Evolutionary conservation across 2,113 vertebrate genomes (phyloP).

Genomic region (Cygnus atratus): DNA sequence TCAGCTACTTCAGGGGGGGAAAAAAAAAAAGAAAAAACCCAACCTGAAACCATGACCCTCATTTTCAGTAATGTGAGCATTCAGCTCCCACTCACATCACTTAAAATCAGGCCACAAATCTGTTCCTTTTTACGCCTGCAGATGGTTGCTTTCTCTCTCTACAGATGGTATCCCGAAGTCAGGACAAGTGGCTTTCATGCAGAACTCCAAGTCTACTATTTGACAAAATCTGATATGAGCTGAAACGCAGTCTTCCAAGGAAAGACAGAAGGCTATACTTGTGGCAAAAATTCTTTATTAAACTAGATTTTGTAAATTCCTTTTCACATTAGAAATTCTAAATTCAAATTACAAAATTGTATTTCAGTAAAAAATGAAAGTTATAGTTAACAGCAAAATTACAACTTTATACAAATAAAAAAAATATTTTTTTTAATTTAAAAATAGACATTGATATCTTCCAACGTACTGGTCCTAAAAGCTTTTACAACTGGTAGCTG

Average conservation of each 20-base stretch:
- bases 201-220: neutral
- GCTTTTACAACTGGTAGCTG: conserved; percentile 42
- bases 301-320: conserved; percentile 71
- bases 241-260: neutral
- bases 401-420: conserved; percentile 76
- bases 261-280: conserved; percentile 56
- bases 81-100: neutral
- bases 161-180: conserved; percentile 43
- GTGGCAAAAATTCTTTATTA: conserved; percentile 77
- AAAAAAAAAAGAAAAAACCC: neutral
- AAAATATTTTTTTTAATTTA: conserved; percentile 24
- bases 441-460: conserved; percentile 50
- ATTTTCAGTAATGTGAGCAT: conserved; percentile 27
- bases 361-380: conserved; percentile 76
- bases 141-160: conserved; percentile 39
- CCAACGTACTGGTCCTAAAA: conserved; percentile 45
- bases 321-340: conserved; percentile 74
- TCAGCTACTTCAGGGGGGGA: neutral
- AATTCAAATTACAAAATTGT: conserved; percentile 76
- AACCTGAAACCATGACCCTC: neutral
- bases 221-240: neutral
- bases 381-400: conserved; percentile 75
- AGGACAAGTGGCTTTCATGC: conserved; percentile 25
- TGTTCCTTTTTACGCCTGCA: conserved; percentile 18
- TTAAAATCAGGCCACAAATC: conserved; percentile 51